Percentiles rank a stretch among this genome's conserved stretches.
Evolutionary conservation across 2,113 vertebrate species (phyloP).

Genomic region (Alectura lathami): DNA sequence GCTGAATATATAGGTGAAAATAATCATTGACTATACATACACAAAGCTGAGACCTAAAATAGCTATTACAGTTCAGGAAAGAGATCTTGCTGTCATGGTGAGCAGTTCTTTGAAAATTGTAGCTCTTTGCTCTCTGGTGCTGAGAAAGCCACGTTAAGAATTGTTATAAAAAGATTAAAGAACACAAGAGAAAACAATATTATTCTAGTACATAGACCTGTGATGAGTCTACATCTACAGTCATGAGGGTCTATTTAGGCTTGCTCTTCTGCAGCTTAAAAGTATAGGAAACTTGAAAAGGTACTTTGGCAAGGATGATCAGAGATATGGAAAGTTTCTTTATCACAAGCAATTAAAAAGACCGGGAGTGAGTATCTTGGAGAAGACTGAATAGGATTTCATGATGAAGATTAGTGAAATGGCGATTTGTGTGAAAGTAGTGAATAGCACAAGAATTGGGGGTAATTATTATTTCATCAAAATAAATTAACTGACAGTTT

Average conservation of each 20-base stretch:
- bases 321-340: not conserved
- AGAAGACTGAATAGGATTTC: not conserved
- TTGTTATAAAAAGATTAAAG: slow-evolving; percentile 14
- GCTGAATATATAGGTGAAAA: not conserved
- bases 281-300: not conserved
- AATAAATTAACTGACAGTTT: not conserved
- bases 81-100: not conserved
- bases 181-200: not conserved
- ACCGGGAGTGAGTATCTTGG: not conserved
- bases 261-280: not conserved
- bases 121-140: not conserved
- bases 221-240: not conserved
- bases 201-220: not conserved
- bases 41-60: not conserved
- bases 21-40: not conserved
- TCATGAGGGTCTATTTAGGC: not conserved
- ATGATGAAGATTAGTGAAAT: not conserved
- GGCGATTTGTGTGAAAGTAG: not conserved
- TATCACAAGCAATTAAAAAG: not conserved
- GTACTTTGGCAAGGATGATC: not conserved
- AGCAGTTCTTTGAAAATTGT: slow-evolving; percentile 18
- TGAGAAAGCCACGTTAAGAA: not conserved
- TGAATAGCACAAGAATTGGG: not conserved
- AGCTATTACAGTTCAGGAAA: not conserved
- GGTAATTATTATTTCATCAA: not conserved